Percentiles rank a stretch among this genome's conserved stretches.
phyloP scores from a whole-genome alignment of 2,113 vertebrate species.

The Gymnocephalus cernua region DNA sequence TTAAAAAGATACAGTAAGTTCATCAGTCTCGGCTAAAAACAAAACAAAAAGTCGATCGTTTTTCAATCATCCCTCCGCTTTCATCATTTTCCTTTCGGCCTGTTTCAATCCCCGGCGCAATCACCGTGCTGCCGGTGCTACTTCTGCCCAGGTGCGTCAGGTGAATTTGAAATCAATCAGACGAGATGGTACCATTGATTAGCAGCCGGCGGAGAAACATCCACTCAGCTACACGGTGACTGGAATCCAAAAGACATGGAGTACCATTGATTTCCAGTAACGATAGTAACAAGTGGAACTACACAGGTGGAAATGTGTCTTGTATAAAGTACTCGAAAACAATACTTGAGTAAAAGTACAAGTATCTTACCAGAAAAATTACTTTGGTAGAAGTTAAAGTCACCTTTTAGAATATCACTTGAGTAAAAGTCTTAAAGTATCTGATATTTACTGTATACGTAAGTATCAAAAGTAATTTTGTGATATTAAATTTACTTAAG shows the following conservation, averaged over 20 bases:
- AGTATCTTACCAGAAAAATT: no score
- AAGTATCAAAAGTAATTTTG: no score
- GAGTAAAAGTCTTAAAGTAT: no score
- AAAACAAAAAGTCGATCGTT: slow-evolving; percentile 27
- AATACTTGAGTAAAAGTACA: no score
- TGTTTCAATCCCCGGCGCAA: slow-evolving; percentile 18
- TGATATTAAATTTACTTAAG: no score
- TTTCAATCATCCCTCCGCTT: slow-evolving; percentile 25
- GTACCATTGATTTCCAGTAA: slow-evolving; percentile 22
- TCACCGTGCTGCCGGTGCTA: background rate
- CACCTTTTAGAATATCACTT: no score
- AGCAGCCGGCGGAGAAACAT: background rate
- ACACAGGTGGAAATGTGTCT: background rate
- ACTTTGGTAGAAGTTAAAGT: no score
- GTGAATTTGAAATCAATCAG: slow-evolving; percentile 34
- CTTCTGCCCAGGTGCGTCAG: background rate
- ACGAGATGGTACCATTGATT: background rate
- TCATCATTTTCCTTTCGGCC: slow-evolving; percentile 2
- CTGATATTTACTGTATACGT: no score
- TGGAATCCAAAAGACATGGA: background rate
- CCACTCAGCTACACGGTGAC: background rate
- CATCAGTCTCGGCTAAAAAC: background rate
- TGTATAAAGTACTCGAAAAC: no score
- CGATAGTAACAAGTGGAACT: background rate
- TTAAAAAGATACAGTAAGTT: no score